phyloP scores from a whole-genome alignment of 2,113 vertebrate genomes.

The Cygnus atratus region DNA sequence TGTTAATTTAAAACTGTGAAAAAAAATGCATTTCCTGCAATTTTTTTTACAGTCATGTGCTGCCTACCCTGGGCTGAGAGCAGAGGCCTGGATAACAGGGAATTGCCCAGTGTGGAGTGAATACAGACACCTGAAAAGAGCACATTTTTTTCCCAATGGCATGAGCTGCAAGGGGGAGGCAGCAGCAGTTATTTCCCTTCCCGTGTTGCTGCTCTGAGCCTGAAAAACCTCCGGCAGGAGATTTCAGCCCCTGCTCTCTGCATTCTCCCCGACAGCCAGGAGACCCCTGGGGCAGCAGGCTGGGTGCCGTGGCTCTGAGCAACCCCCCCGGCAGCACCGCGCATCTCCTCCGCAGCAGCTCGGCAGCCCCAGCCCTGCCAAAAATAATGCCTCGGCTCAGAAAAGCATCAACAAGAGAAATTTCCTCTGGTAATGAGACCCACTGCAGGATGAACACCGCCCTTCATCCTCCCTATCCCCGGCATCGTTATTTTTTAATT shows the following conservation, averaged over 20 bases:
- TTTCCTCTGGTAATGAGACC: not conserved
- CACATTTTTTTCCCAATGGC: not conserved
- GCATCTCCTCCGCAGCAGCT: fast-evolving
- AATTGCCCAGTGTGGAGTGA: not conserved
- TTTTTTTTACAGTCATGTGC: fast-evolving
- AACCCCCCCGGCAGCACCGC: fast-evolving
- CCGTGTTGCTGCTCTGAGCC: not conserved
- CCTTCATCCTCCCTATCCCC: not conserved
- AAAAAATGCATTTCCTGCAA: not conserved
- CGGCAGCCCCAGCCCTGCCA: not conserved
- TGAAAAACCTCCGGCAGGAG: not conserved
- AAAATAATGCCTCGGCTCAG: not conserved
- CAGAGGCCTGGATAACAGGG: not conserved
- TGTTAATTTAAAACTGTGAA: not conserved
- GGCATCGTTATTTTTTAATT: constrained; percentile 19
- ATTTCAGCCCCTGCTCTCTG: not conserved
- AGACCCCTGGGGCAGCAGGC: not conserved
- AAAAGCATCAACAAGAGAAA: fast-evolving
- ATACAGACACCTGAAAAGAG: not conserved
- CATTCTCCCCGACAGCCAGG: fast-evolving
- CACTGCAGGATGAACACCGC: not conserved
- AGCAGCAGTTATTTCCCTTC: not conserved
- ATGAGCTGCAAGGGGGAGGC: not conserved
- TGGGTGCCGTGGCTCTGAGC: not conserved
- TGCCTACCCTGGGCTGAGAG: not conserved